phyloP scores from a whole-genome alignment of 2,797 vertebrate species.

The Gymnothorax reevesii region DNA sequence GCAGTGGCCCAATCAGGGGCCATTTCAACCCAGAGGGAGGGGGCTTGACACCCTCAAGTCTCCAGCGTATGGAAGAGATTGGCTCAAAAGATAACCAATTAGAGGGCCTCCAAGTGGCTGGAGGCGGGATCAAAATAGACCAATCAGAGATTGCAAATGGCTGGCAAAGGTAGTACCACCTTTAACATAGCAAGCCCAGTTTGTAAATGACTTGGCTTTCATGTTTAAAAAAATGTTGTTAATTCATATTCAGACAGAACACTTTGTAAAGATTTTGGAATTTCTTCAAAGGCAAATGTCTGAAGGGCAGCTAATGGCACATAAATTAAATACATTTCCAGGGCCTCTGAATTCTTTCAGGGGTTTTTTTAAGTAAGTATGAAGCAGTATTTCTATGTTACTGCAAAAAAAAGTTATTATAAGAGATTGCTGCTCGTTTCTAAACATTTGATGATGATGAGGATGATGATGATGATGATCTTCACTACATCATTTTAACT shows the following conservation, averaged over 20 bases:
- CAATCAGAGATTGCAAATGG: constrained; percentile 35
- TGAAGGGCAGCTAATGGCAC: not conserved
- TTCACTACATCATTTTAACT: too few relatives aligned
- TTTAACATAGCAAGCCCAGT: not conserved
- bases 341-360: too few relatives aligned
- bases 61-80: constrained; percentile 45
- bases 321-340: not conserved
- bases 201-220: too few relatives aligned
- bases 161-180: constrained; percentile 61
- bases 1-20: constrained; percentile 24
- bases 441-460: not conserved
- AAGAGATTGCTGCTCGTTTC: not conserved
- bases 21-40: constrained; percentile 39
- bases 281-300: not conserved
- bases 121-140: too few relatives aligned
- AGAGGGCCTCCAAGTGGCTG: constrained; percentile 30
- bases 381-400: not conserved
- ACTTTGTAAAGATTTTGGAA: not conserved
- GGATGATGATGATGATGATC: too few relatives aligned
- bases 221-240: not conserved
- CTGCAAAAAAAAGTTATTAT: not conserved
- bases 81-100: constrained; percentile 21
- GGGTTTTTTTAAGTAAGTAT: not conserved
- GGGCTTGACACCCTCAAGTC: constrained; percentile 52
- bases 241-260: not conserved